A percentile compares a stretch with the other conserved stretches of the same genome.
These are phyloP conservation scores for Drosophila murphyi DNA, from an alignment of 1,140 invertebrate species.

Conservation along the genomic window DNA sequence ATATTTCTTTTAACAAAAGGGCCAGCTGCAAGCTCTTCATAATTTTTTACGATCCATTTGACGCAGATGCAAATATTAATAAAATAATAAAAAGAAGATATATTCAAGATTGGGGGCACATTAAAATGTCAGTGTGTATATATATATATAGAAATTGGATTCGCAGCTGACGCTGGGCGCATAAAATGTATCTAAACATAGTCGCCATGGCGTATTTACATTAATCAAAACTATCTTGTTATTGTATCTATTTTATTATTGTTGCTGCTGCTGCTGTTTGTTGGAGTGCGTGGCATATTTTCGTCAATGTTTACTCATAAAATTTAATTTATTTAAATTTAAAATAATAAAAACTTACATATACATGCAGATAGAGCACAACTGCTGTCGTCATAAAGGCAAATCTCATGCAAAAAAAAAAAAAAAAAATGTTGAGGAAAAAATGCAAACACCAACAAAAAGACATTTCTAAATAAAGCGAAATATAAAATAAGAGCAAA, in stretches of 20 bases:
- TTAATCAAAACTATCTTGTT: conserved; percentile 80
- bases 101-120: background rate
- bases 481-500: conserved; percentile 62
- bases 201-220: conserved; percentile 51
- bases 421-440: conserved; percentile 27
- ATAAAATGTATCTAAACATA: conserved; percentile 65
- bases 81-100: conserved; percentile 16
- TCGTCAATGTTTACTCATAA: conserved; percentile 80
- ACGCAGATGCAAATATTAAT: conserved; percentile 16
- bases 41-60: background rate
- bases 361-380: conserved; percentile 36
- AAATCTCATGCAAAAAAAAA: conserved; percentile 26
- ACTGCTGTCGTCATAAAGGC: conserved; percentile 48
- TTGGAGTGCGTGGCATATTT: conserved; percentile 73
- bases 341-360: conserved; percentile 57
- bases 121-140: no score
- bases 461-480: conserved; percentile 61
- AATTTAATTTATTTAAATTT: conserved; percentile 83
- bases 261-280: conserved; percentile 37
- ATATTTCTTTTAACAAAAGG: conserved; percentile 4
- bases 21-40: background rate
- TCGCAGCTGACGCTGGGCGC: conserved; percentile 21
- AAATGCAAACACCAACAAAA: conserved; percentile 37
- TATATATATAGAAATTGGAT: background rate
- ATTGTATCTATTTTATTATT: conserved; percentile 40